These are phyloP conservation scores for Lithophane ornitopus DNA, from an alignment of 2,888 invertebrate species.

Conservation along the genomic window DNA sequence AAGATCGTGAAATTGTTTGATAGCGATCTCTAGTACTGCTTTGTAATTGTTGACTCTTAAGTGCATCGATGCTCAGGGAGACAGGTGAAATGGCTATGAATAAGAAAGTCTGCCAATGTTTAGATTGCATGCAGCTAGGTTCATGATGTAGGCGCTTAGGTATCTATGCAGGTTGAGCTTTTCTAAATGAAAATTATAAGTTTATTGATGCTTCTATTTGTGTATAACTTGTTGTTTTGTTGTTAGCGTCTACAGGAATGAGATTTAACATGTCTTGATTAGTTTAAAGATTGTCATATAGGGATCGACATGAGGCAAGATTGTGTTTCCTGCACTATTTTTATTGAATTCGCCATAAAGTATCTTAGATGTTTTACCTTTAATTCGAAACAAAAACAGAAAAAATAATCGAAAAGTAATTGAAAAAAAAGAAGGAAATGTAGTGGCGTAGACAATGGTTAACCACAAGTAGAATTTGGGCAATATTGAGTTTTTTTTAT, in stretches of 20 bases:
- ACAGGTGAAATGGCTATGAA: conserved; percentile 55
- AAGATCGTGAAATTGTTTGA: conserved; percentile 50
- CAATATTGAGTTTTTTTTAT: conserved; percentile 4
- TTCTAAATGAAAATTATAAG: conserved; percentile 9
- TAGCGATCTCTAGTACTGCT: conserved; percentile 38
- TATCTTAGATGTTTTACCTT: neutral
- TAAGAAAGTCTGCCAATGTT: conserved; percentile 54
- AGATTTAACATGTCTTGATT: neutral
- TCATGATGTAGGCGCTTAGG: neutral
- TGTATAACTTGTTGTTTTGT: neutral
- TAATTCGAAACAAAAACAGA: neutral
- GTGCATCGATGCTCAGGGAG: conserved; percentile 30
- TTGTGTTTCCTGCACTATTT: neutral
- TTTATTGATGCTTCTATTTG: neutral
- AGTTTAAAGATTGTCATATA: neutral
- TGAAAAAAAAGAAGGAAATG: neutral
- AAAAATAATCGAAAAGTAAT: neutral
- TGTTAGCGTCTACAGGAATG: neutral
- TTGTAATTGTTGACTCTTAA: conserved; percentile 51
- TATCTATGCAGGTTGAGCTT: conserved; percentile 24
- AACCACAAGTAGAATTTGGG: neutral
- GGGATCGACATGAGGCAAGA: too few relatives aligned
- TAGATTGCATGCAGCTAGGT: conserved; percentile 14
- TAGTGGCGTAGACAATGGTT: neutral
- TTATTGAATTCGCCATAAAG: neutral